phyloP scores from a whole-genome alignment of 2,113 vertebrate genomes.

The Dunckerocampus dactyliophorus region DNA sequence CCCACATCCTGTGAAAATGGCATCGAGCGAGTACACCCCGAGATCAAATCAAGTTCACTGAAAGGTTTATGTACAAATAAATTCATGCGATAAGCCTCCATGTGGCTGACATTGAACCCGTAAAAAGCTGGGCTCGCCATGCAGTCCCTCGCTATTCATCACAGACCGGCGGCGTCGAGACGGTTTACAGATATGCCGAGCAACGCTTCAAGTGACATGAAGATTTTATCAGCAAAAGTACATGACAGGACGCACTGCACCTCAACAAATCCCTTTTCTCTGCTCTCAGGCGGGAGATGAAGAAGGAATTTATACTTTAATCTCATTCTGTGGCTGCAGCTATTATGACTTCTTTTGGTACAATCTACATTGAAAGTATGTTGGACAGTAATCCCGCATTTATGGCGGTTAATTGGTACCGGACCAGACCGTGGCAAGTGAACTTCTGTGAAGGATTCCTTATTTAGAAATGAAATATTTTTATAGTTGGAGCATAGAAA shows the following conservation, averaged over 20 bases:
- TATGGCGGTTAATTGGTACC: no score
- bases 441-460: no score
- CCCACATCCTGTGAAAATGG: not conserved
- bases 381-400: no score
- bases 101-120: constrained; percentile 31
- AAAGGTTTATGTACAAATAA: constrained; percentile 11
- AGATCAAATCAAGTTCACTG: constrained; percentile 15
- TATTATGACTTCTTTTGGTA: no score
- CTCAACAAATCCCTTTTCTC: constrained; percentile 33
- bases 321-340: constrained; percentile 14
- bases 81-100: constrained; percentile 18
- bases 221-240: constrained; percentile 52
- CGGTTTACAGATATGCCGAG: constrained; percentile 47
- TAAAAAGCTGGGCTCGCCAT: constrained; percentile 17
- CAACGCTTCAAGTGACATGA: constrained; percentile 44
- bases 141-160: constrained; percentile 42
- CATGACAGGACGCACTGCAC: constrained; percentile 23
- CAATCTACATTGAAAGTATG: no score
- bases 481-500: no score
- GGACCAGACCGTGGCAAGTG: no score
- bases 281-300: constrained; percentile 20
- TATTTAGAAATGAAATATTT: no score
- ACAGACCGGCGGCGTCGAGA: constrained; percentile 35
- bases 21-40: constrained; percentile 1
- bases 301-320: constrained; percentile 24